These are phyloP conservation scores for Ptilonorhynchus violaceus DNA, from an alignment of 2,113 vertebrate genomes.

Conservation along the genomic window DNA sequence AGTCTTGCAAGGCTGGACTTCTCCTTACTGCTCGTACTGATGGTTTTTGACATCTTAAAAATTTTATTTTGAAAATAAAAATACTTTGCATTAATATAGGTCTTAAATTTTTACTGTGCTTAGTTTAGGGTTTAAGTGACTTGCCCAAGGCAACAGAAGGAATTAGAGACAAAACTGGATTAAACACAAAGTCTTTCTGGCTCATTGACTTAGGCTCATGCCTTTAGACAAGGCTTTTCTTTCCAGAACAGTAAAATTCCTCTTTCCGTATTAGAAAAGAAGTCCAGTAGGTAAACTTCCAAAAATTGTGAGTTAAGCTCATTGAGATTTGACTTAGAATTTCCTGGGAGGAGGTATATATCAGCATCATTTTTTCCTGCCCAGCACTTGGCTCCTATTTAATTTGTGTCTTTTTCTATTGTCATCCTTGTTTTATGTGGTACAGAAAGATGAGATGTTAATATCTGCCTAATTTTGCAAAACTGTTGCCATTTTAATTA, in stretches of 20 bases:
- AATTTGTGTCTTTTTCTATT: not conserved
- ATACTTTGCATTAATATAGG: not conserved
- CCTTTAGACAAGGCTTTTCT: not conserved
- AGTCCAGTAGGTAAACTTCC: not conserved
- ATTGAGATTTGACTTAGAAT: not conserved
- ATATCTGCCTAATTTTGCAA: not conserved
- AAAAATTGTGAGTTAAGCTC: not conserved
- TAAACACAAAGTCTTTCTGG: not conserved
- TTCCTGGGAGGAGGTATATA: not conserved
- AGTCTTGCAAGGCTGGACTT: not conserved
- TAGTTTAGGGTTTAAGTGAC: not conserved
- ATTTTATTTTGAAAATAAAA: not conserved
- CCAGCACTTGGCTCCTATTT: not conserved
- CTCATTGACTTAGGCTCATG: not conserved
- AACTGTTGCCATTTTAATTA: not conserved
- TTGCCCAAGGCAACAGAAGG: conserved; percentile 2
- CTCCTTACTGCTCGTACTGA: not conserved
- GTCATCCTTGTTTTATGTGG: not conserved
- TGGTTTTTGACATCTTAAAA: not conserved
- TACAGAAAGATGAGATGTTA: not conserved
- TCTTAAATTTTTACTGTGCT: not conserved
- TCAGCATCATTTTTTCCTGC: not conserved
- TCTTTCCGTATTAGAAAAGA: not conserved
- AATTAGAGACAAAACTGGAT: conserved; percentile 4
- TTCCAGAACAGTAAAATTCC: conserved; percentile 4